Evolutionary conservation across 2,797 vertebrate genomes (phyloP).

Genomic region (Rhinoraja longicauda): DNA sequence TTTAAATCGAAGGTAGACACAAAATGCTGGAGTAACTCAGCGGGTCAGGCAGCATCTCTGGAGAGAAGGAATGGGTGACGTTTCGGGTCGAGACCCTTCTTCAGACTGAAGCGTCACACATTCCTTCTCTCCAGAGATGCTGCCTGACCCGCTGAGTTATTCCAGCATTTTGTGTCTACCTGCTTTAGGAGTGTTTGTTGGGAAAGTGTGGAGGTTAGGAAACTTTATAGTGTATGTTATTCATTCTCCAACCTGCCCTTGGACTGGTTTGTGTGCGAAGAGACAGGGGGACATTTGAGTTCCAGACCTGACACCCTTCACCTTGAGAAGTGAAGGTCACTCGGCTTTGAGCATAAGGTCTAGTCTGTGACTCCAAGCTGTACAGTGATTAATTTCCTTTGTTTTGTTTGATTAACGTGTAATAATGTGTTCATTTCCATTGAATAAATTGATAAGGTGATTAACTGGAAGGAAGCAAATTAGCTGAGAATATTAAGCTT

Average conservation of each 20-base stretch:
- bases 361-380: neutral
- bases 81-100: too few relatives aligned
- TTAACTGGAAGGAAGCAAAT: constrained; percentile 4
- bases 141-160: too few relatives aligned
- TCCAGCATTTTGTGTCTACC: too few relatives aligned
- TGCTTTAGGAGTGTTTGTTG: neutral
- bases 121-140: too few relatives aligned
- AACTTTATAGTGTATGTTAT: neutral
- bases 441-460: constrained; percentile 6
- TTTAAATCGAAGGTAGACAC: too few relatives aligned
- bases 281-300: neutral
- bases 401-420: neutral
- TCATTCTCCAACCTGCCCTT: neutral
- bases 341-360: too few relatives aligned
- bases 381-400: neutral
- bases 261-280: neutral
- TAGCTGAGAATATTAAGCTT: constrained; percentile 24
- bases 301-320: neutral
- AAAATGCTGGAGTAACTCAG: too few relatives aligned
- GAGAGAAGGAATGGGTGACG: too few relatives aligned
- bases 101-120: too few relatives aligned
- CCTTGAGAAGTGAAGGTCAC: neutral
- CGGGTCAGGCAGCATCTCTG: too few relatives aligned
- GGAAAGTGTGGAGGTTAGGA: neutral
- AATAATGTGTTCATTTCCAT: constrained; percentile 21